Base-by-base conservation (phyloP, 2,797 vertebrate species). In the Melopsittacus undulatus region DNA sequence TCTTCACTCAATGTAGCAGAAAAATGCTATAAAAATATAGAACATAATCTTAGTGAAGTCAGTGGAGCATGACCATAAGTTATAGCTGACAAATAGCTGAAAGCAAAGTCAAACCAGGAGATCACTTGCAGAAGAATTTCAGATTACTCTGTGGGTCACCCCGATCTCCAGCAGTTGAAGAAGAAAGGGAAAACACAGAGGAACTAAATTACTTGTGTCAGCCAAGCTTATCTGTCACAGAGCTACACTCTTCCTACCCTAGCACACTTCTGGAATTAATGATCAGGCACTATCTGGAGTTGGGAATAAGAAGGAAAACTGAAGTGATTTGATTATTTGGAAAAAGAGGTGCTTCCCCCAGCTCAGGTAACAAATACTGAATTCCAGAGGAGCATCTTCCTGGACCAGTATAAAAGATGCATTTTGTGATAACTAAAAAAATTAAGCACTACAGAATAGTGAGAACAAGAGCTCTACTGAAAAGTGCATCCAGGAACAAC, bases 151-250 rank as follows among this genome's bases (percentile, higher is more conserved):
- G 64, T 90, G 88, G 86, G 88, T 89, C 88, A 90, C 75, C 81
- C 87, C 75, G 0, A 69, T 78, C 88, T 89, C 81, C 93, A 95
- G 75, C 61, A 93, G 81, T 75, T 66, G 68, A 66, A 43, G 72
- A 77, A 83, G 70, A 74, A 24, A 73, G 83, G n/a, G 42, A 95
- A 23, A 10, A 30, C 52, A 68, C 15, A 81, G 34, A 75, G 46
- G 32, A 94, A 54, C 30, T 76, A 66, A 95, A 89, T 95, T 62
- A 91, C 91, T 94, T 88, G 51, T 72, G 75, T 89, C 91, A 83
- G 36, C 94, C 79, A 92, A 83, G 83, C 75, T 87, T 92, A 90
- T 84, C 93, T 92, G 79, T 38, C 84, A 87, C 52, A 63, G 66
- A 42, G 49, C 34, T 74, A 34, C 43, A 86, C 79, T 46, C 91